Evolutionary conservation across 2,113 vertebrate genomes (phyloP).

Genomic region (Elachura formosa): DNA sequence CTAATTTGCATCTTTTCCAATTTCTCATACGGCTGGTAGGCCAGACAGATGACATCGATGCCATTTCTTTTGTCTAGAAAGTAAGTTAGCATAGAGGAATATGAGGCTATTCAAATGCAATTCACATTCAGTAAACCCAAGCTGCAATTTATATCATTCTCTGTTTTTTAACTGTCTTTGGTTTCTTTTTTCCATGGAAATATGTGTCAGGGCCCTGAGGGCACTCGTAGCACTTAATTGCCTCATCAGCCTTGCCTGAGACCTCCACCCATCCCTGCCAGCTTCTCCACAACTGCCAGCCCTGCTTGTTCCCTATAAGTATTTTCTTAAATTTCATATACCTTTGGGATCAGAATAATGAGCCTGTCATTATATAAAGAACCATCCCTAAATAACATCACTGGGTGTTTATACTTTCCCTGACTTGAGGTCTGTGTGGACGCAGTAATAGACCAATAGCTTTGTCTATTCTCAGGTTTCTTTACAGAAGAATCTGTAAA

Average conservation of each 20-base stretch:
- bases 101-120: neutral
- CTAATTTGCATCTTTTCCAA: slow-evolving; percentile 24
- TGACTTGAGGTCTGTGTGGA: neutral
- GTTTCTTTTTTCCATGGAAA: neutral
- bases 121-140: neutral
- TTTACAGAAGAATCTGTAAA: neutral
- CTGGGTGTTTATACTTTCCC: neutral
- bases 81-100: neutral
- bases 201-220: neutral
- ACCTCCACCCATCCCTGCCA: neutral
- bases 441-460: neutral
- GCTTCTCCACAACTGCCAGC: neutral
- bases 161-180: neutral
- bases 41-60: neutral
- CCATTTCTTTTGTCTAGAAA: slow-evolving; percentile 37
- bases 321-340: neutral
- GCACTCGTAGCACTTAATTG: neutral
- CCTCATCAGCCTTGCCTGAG: neutral
- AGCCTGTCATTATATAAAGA: neutral
- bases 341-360: neutral
- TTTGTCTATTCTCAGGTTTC: neutral
- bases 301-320: neutral
- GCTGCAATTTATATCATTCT: neutral
- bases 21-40: neutral
- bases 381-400: neutral